Conservation (phyloP, 2,888 invertebrate genomes). For the Polydrusus cervinus region DNA sequence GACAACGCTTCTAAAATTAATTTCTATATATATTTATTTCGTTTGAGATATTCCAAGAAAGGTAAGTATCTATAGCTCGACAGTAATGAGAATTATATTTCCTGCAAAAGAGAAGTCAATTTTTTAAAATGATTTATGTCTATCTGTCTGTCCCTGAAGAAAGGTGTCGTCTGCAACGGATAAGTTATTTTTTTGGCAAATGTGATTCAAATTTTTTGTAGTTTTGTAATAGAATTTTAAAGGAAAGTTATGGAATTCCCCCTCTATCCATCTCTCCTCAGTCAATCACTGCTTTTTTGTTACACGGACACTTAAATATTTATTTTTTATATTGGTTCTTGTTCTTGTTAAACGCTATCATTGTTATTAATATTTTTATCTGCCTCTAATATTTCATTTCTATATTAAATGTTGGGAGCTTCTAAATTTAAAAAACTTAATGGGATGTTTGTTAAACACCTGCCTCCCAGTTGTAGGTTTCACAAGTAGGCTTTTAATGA, state of each 20-base stretch:
- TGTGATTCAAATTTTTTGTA: no score
- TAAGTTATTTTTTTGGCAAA: no score
- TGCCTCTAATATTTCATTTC: conserved; percentile 20
- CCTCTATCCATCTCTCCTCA: no score
- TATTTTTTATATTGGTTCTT: no score
- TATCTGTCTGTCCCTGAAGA: neutral
- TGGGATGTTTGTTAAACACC: conserved; percentile 38
- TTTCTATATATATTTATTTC: conserved; percentile 12
- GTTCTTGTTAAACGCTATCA: no score
- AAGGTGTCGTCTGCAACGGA: no score
- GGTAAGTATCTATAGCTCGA: conserved; percentile 3
- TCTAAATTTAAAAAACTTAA: conserved; percentile 43
- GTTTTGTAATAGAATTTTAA: no score
- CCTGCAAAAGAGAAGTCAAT: neutral
- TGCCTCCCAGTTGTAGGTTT: conserved; percentile 26
- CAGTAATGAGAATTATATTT: conserved; percentile 15
- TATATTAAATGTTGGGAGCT: conserved; percentile 5
- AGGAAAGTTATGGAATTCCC: no score
- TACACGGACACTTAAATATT: no score
- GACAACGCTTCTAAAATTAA: conserved; percentile 35
- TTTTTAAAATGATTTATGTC: neutral
- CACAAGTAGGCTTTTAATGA: conserved; percentile 1
- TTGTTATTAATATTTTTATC: conserved; percentile 16
- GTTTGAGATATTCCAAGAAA: conserved; percentile 15
- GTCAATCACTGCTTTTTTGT: no score